Percentiles rank a stretch among this genome's conserved stretches.
Evolutionary conservation across 2,113 vertebrate species (phyloP).

Genomic region (Chamaetylas fuelleborni): DNA sequence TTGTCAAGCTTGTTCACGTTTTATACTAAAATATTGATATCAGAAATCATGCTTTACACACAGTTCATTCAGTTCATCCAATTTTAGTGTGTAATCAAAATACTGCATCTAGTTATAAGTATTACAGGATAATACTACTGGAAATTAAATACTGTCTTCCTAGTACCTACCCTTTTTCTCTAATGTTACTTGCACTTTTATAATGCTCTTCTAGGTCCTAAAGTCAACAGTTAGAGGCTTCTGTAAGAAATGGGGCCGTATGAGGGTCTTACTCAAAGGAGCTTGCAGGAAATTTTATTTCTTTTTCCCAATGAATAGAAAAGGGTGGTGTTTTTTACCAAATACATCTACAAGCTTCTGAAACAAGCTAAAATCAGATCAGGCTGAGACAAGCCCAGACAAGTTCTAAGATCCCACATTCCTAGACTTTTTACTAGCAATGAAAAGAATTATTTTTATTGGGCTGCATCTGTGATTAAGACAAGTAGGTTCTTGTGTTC

Average conservation of each 20-base stretch:
- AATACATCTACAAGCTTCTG: neutral
- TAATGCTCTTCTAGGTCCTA: neutral
- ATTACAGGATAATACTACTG: neutral
- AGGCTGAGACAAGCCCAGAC: neutral
- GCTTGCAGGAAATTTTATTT: neutral
- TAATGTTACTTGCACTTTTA: neutral
- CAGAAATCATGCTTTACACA: neutral
- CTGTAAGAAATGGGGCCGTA: neutral
- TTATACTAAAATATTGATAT: neutral
- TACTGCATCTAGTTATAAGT: neutral
- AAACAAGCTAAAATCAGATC: neutral
- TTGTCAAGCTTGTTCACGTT: neutral
- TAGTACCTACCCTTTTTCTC: neutral
- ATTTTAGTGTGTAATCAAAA: neutral
- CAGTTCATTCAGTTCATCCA: neutral
- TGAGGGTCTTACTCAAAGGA: neutral
- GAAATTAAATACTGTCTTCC: neutral
- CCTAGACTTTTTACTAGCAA: neutral
- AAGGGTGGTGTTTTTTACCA: neutral
- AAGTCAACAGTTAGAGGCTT: neutral
- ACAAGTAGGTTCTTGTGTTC: neutral
- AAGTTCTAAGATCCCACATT: neutral
- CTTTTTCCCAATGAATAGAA: neutral
- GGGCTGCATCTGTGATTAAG: neutral
- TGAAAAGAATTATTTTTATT: neutral